These are phyloP conservation scores for Lathronympha strigana DNA, from an alignment of 2,888 invertebrate genomes.

Conservation along the genomic window DNA sequence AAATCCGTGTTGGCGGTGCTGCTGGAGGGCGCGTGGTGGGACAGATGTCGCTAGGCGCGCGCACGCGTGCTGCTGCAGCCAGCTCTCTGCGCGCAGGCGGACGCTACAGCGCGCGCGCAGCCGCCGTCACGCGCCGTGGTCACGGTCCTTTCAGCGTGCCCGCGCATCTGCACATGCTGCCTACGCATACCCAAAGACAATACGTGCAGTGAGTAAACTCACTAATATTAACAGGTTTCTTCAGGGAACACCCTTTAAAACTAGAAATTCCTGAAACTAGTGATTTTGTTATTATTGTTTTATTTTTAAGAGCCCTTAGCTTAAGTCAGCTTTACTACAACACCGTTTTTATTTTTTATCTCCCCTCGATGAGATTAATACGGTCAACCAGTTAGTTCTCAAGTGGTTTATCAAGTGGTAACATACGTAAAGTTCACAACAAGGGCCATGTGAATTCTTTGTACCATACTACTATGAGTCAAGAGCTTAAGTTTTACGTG, in stretches of 20 bases:
- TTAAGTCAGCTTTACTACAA: not conserved
- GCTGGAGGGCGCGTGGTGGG: slow-evolving; percentile 83
- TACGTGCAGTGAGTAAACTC: slow-evolving; percentile 76
- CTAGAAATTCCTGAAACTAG: not conserved
- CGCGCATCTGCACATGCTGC: slow-evolving; percentile 89
- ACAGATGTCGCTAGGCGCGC: slow-evolving; percentile 93
- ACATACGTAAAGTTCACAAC: slow-evolving; percentile 33
- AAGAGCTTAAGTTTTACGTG: slow-evolving; percentile 36
- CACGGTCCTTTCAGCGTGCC: slow-evolving; percentile 94
- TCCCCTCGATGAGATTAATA: slow-evolving; percentile 17
- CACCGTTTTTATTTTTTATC: not conserved
- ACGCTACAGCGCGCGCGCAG: slow-evolving; percentile 94
- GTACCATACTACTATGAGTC: slow-evolving; percentile 33
- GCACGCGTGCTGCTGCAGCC: slow-evolving; percentile 94
- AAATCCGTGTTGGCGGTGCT: slow-evolving; percentile 71
- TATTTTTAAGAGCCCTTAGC: not conserved
- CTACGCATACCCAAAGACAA: slow-evolving; percentile 78
- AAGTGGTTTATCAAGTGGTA: slow-evolving; percentile 40
- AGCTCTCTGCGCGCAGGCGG: slow-evolving; percentile 94
- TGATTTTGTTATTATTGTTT: not conserved
- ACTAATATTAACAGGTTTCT: not conserved
- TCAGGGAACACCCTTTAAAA: not conserved
- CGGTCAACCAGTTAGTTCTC: slow-evolving; percentile 28
- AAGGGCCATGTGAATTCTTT: slow-evolving; percentile 35
- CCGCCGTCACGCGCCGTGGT: slow-evolving; percentile 94